Conservation (phyloP, 2,797 vertebrate species). For the Sebastes diaconus region DNA sequence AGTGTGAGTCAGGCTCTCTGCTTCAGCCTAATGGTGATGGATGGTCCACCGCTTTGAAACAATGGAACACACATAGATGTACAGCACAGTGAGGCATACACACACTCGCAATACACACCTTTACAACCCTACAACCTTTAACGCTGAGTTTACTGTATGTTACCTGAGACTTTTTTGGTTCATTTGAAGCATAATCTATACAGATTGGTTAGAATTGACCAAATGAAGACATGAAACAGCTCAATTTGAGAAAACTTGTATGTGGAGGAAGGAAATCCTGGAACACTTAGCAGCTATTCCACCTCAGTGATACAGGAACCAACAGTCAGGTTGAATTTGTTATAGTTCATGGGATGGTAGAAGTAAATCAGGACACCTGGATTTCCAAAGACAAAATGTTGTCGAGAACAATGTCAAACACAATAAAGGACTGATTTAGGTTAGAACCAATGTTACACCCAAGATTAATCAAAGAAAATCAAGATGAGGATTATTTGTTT, state of each 20-base stretch:
- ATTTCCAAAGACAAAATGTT: neutral
- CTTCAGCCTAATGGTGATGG: conserved; percentile 78
- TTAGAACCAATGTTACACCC: neutral
- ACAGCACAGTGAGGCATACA: conserved; percentile 16
- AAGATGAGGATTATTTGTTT: neutral
- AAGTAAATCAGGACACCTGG: neutral
- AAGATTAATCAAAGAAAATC: neutral
- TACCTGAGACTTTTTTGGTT: neutral
- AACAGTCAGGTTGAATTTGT: neutral
- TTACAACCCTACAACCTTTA: neutral
- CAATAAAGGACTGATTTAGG: neutral
- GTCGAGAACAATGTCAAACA: neutral
- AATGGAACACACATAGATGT: conserved; percentile 67
- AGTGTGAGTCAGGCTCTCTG: conserved; percentile 68
- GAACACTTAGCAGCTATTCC: neutral
- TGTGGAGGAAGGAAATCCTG: neutral
- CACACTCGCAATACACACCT: conserved; percentile 13
- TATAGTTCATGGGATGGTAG: neutral
- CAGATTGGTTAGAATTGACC: neutral
- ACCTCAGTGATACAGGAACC: neutral
- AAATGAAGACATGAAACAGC: neutral
- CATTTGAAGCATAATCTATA: neutral
- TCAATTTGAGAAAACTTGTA: neutral
- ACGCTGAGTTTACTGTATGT: neutral
- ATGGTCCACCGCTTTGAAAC: conserved; percentile 73